Base-by-base conservation (phyloP, 2,113 vertebrate species). In the Petaurus breviceps region DNA sequence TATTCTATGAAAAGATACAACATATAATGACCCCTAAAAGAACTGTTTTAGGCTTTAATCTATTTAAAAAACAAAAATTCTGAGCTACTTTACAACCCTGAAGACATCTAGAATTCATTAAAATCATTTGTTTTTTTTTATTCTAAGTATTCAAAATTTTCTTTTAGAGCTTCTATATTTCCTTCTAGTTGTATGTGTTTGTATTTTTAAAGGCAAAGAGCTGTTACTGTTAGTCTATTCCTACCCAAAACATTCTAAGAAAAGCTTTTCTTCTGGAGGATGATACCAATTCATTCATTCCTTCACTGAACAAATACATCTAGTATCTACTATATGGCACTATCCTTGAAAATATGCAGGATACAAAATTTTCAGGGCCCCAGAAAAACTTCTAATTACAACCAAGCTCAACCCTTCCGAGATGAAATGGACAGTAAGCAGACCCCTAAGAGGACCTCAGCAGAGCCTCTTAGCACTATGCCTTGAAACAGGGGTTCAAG, bases 1-100 rank as follows among this genome's bases (percentile, higher is more conserved):
- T 84, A 43, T 43, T 43, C n/a, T 43, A 84, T 57, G n/a, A 47
- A 95, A 94, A 94, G 49, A 54, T 57, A 49, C 96, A 52, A 61
- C 28, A 43, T 51, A 53, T 95, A 57, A 51, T 55, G 95, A 61
- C 22, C 94, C 31, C 31, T 19, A n/a, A 55, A 84, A 84, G 7
- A 16, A 43, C 43, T 84, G 2, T 43, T 84, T 84, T 23, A 84
- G 68, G n/a, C n/a, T 84, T 84, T 19, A 84, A 43, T 43, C 37
- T 84, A 84, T 68, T 68, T 4, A 3, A 31, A 61, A 28, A 61
- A 28, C 22, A 22, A 43, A 43, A 84, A 84, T 84, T 7, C 68
- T 84, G 19, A 84, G 19, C 19, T 43, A 2, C n/a, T 84, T 84
- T 84, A 8, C n/a, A 23, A 23, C n/a, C 6, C 37, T 84, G 37